Evolutionary conservation across 2,888 invertebrate species (phyloP).

Genomic region (Parnassius orleans): DNA sequence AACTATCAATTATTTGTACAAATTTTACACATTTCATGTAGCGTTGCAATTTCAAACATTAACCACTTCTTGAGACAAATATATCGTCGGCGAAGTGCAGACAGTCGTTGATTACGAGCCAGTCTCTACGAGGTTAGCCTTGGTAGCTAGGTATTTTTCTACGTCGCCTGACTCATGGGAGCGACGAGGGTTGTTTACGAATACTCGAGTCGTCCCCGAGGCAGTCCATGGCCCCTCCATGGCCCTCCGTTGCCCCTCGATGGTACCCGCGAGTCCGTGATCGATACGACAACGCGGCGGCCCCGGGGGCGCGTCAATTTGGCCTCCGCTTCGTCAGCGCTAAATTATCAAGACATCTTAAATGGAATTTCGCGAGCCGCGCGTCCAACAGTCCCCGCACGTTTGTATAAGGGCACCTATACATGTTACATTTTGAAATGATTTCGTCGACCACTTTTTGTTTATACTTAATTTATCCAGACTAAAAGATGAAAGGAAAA

Average conservation of each 20-base stretch:
- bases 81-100: neutral
- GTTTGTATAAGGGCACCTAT: conserved; percentile 22
- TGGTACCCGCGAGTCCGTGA: conserved; percentile 43
- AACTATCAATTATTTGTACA: too few species aligned
- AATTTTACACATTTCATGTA: neutral
- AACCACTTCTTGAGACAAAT: conserved; percentile 3
- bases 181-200: conserved; percentile 63
- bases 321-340: conserved; percentile 75
- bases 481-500: too few species aligned
- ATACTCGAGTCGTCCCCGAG: conserved; percentile 42
- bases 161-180: conserved; percentile 29
- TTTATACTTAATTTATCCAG: neutral
- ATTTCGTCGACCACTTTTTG: neutral
- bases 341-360: conserved; percentile 80
- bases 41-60: neutral
- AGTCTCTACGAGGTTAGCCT: conserved; percentile 7
- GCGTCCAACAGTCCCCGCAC: conserved; percentile 47
- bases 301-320: conserved; percentile 74
- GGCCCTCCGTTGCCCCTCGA: conserved; percentile 39
- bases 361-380: conserved; percentile 75
- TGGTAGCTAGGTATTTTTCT: conserved; percentile 13
- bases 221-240: conserved; percentile 31
- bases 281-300: conserved; percentile 67
- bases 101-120: conserved; percentile 6
- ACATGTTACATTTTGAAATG: neutral